Percentiles rank a stretch among this genome's conserved stretches.
Evolutionary conservation across 2,797 vertebrate genomes (phyloP).

Genomic region (Chiloscyllium punctatum): DNA sequence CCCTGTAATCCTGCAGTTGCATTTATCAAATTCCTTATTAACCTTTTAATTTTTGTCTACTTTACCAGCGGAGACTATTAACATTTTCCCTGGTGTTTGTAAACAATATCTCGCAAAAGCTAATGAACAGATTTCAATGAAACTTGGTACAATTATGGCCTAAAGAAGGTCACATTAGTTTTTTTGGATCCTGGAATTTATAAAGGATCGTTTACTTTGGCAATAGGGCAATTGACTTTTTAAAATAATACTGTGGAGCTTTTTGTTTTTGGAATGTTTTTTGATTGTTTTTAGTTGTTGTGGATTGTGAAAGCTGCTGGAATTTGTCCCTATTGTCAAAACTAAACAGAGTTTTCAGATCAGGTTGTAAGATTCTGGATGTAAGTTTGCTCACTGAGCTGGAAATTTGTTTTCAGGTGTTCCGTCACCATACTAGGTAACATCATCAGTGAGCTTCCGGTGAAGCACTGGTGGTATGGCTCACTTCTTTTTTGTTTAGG

Average conservation of each 20-base stretch:
- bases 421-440: no score
- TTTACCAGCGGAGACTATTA: no score
- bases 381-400: no score
- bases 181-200: neutral
- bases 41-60: neutral
- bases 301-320: neutral
- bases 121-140: neutral
- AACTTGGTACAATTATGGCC: neutral
- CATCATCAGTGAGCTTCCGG: no score
- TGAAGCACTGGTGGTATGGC: no score
- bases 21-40: neutral
- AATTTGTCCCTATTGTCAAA: neutral
- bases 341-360: neutral
- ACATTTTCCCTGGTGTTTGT: neutral
- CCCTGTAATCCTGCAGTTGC: neutral
- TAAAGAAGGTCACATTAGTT: neutral
- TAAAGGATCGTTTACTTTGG: neutral
- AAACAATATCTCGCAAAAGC: neutral
- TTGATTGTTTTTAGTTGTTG: neutral
- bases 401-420: no score
- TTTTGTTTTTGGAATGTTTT: neutral
- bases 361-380: neutral
- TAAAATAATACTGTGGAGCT: no score
- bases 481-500: no score
- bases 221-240: neutral